Conservation (phyloP, 2,113 vertebrate genomes). For the Colius striatus region DNA sequence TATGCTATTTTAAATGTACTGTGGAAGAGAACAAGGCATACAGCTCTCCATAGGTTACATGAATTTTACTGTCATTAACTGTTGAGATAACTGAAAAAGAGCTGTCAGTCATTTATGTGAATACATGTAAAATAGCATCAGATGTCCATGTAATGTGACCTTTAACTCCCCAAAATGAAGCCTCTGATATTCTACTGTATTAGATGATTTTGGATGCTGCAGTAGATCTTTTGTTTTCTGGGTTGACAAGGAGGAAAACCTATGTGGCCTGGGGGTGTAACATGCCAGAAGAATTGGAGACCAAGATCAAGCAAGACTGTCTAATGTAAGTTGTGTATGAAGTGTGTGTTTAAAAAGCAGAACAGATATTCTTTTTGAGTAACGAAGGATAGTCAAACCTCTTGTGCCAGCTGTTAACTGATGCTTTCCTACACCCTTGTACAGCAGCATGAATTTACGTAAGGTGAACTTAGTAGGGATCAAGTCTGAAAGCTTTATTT, state of each 20-base stretch:
- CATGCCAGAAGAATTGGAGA: background rate
- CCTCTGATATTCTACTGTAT: background rate
- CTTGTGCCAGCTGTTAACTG: background rate
- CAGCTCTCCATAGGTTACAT: background rate
- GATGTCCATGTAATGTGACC: background rate
- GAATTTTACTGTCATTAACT: background rate
- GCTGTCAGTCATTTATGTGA: background rate
- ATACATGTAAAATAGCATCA: background rate
- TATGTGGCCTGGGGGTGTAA: background rate
- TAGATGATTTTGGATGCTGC: background rate
- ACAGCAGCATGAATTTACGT: background rate
- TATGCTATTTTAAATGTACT: background rate
- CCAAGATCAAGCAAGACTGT: background rate
- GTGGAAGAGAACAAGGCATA: background rate
- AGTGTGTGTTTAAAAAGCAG: background rate
- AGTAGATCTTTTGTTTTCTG: background rate
- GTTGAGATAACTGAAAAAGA: background rate
- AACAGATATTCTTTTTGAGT: accelerated
- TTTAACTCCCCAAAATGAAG: background rate
- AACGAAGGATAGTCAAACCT: background rate
- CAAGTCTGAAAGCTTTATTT: background rate
- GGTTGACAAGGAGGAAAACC: accelerated
- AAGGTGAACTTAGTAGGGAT: background rate
- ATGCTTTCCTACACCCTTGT: background rate
- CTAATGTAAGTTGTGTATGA: background rate